phyloP scores from a whole-genome alignment of 2,113 vertebrate genomes.

The Chionis minor region DNA sequence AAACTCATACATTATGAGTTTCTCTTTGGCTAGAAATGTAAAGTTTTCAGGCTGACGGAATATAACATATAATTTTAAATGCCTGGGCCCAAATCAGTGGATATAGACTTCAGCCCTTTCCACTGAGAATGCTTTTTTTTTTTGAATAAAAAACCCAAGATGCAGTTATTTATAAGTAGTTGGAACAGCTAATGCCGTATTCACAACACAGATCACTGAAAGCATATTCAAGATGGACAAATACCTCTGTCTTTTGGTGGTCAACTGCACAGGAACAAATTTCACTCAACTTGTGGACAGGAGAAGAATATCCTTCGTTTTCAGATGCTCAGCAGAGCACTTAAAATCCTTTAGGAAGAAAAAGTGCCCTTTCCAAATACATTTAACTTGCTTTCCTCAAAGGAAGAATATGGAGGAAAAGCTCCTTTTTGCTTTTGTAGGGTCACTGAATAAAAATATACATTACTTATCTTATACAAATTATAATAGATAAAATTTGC shows the following conservation, averaged over 20 bases:
- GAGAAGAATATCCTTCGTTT: not conserved
- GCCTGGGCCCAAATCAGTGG: not conserved
- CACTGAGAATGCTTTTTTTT: not conserved
- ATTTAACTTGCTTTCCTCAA: not conserved
- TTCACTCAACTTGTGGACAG: not conserved
- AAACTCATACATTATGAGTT: not conserved
- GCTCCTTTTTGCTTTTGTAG: not conserved
- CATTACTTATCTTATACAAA: not conserved
- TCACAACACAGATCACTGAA: not conserved
- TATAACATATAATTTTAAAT: not conserved
- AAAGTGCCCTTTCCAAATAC: not conserved
- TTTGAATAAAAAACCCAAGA: not conserved
- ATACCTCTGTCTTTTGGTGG: not conserved
- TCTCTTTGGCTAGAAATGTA: not conserved
- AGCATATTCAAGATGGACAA: not conserved
- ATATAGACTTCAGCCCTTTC: not conserved
- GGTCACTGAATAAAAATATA: not conserved
- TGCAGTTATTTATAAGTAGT: not conserved
- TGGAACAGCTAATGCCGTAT: not conserved
- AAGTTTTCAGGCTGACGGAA: not conserved
- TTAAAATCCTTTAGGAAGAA: not conserved
- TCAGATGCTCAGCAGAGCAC: not conserved
- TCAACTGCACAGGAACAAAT: not conserved
- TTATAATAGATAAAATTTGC: not conserved
- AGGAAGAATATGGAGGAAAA: not conserved